A percentile compares a stretch with the other conserved stretches of the same genome.
phyloP scores from a whole-genome alignment of 2,888 invertebrate species.

The Lingula anatina region DNA sequence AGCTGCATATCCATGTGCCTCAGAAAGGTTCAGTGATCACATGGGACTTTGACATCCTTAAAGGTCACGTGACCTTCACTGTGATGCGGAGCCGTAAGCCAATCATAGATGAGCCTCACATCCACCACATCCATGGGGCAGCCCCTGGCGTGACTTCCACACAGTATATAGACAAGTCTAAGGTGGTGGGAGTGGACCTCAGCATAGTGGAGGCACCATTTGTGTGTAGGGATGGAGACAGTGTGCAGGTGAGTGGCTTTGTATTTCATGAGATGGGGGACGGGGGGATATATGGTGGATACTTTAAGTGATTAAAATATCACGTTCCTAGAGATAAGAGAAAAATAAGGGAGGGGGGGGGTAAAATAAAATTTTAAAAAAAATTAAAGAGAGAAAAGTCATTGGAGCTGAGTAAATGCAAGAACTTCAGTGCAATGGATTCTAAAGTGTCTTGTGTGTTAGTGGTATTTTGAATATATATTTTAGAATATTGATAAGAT shows the following conservation, averaged over 20 bases:
- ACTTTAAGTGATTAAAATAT: no score
- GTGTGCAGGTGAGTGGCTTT: slow-evolving; percentile 73
- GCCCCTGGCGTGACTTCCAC: slow-evolving; percentile 38
- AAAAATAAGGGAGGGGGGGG: no score
- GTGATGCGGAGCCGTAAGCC: slow-evolving; percentile 57
- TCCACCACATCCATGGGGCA: slow-evolving; percentile 46
- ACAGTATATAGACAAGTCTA: slow-evolving; percentile 60
- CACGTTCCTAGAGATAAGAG: no score
- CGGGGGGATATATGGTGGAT: no score
- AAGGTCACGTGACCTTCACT: slow-evolving; percentile 81
- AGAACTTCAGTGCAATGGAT: no score
- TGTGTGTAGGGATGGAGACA: slow-evolving; percentile 85
- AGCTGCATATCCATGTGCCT: slow-evolving; percentile 66
- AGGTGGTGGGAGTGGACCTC: slow-evolving; percentile 67
- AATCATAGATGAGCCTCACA: slow-evolving; percentile 25
- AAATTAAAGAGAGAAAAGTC: no score
- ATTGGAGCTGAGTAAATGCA: no score
- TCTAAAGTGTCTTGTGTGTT: no score
- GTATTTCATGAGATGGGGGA: no score
- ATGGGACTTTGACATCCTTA: slow-evolving; percentile 94
- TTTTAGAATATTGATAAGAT: no score
- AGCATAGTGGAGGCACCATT: slow-evolving; percentile 75
- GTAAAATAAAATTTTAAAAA: no score
- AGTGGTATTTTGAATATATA: no score
- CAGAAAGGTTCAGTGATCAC: slow-evolving; percentile 86